A percentile compares a stretch with the other conserved stretches of the same genome.
These are phyloP conservation scores for Vireo altiloquus DNA, from an alignment of 2,113 vertebrate species.

Conservation along the genomic window DNA sequence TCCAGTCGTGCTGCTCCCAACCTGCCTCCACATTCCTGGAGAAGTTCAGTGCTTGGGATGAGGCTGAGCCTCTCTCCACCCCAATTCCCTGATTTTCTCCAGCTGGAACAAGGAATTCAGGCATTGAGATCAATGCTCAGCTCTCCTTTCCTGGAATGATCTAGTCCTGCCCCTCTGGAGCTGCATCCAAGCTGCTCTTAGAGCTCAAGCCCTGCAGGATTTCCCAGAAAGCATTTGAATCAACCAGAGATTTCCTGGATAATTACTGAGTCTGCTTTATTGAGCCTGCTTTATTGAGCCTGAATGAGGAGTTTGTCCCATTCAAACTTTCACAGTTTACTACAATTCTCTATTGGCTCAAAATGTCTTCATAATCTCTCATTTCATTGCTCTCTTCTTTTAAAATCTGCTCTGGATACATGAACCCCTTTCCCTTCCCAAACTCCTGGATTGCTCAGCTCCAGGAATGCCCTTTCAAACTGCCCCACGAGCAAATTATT, in stretches of 20 bases:
- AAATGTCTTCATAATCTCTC: neutral
- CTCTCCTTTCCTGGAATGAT: neutral
- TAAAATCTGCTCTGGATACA: neutral
- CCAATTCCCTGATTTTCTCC: neutral
- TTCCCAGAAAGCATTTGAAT: neutral
- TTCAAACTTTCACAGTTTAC: neutral
- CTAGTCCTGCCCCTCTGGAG: neutral
- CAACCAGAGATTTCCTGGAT: neutral
- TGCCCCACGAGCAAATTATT: neutral
- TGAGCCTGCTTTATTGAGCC: neutral
- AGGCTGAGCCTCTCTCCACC: neutral
- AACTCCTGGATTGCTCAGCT: neutral
- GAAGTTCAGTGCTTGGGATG: neutral
- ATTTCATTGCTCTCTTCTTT: neutral
- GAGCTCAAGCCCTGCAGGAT: neutral
- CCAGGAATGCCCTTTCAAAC: neutral
- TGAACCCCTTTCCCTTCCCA: neutral
- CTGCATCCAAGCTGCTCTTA: neutral
- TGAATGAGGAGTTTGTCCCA: neutral
- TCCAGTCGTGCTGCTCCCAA: fast-evolving
- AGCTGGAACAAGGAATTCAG: neutral
- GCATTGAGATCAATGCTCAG: neutral
- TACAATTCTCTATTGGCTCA: neutral
- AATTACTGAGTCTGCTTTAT: neutral
- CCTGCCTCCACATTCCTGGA: neutral